Conservation (phyloP, 2,797 vertebrate species). For the Lophotriccus pileatus region DNA sequence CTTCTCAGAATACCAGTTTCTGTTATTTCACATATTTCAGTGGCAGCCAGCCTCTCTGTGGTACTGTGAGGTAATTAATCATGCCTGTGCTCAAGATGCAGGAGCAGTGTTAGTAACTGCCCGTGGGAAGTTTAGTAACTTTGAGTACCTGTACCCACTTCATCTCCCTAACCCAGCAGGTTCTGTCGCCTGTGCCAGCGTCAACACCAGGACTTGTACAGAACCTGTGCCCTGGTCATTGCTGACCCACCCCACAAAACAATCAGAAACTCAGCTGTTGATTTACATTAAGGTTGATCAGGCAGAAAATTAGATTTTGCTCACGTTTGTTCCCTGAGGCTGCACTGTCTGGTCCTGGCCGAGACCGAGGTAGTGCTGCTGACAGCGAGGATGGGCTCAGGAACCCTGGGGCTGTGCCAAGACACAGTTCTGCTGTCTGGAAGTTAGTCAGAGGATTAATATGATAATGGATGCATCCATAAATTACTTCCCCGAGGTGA, state of each 20-base stretch:
- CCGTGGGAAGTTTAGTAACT: fast-evolving
- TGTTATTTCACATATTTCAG: background rate
- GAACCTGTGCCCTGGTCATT: background rate
- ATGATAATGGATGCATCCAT: background rate
- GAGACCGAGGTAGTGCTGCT: background rate
- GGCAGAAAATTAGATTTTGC: background rate
- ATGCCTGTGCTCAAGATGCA: background rate
- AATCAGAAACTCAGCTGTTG: background rate
- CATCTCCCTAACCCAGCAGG: background rate
- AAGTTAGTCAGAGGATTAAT: background rate
- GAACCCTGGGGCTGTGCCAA: background rate
- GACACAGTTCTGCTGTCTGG: background rate
- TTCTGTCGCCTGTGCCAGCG: background rate
- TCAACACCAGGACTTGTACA: background rate
- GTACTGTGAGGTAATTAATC: background rate
- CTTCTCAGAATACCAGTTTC: background rate
- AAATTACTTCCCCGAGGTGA: background rate
- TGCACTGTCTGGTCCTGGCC: background rate
- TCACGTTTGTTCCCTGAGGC: constrained; percentile 2
- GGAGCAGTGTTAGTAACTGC: background rate
- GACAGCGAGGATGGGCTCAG: background rate
- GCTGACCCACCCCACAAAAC: background rate
- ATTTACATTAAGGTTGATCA: background rate
- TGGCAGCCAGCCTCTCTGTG: background rate
- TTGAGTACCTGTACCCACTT: background rate